Evolutionary conservation across 2,888 invertebrate species (phyloP).

Genomic region (Macrosoma leucophasiata): DNA sequence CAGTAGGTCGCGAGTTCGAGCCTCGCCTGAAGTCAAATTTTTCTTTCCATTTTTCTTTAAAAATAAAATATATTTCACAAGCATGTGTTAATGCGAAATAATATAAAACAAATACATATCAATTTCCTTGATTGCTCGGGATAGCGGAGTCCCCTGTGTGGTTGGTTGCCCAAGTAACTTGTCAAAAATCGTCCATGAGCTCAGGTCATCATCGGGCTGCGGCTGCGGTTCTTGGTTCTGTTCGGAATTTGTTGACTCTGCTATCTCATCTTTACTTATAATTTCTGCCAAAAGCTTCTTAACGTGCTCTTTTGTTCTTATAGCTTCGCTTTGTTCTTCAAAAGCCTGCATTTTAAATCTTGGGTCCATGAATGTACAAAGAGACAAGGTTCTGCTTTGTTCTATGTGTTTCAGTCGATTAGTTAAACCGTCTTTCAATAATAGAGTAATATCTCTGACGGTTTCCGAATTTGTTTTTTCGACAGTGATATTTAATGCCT

Average conservation of each 20-base stretch:
- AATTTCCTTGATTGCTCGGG: constrained; percentile 18
- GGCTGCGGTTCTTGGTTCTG: background rate
- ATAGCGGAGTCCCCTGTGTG: background rate
- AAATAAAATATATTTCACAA: no score
- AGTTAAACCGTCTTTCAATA: constrained; percentile 16
- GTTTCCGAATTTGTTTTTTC: background rate
- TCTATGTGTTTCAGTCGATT: constrained; percentile 19
- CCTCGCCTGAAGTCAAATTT: no score
- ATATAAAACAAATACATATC: no score
- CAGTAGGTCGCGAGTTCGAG: no score
- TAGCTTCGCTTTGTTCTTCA: constrained; percentile 16
- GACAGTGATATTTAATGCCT: constrained; percentile 10
- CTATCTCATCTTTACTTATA: background rate
- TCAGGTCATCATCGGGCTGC: constrained; percentile 12
- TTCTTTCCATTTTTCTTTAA: no score
- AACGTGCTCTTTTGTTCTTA: constrained; percentile 15
- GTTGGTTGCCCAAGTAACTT: constrained; percentile 7
- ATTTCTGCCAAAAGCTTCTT: constrained; percentile 17
- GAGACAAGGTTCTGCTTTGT: constrained; percentile 21
- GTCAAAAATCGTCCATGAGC: constrained; percentile 24
- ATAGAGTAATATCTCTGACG: background rate
- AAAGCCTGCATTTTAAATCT: constrained; percentile 19
- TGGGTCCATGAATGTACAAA: constrained; percentile 25
- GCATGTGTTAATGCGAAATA: no score
- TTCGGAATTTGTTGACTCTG: constrained; percentile 1